Base-by-base conservation (phyloP, 2,888 invertebrate genomes). In the Chironomus tentans region DNA sequence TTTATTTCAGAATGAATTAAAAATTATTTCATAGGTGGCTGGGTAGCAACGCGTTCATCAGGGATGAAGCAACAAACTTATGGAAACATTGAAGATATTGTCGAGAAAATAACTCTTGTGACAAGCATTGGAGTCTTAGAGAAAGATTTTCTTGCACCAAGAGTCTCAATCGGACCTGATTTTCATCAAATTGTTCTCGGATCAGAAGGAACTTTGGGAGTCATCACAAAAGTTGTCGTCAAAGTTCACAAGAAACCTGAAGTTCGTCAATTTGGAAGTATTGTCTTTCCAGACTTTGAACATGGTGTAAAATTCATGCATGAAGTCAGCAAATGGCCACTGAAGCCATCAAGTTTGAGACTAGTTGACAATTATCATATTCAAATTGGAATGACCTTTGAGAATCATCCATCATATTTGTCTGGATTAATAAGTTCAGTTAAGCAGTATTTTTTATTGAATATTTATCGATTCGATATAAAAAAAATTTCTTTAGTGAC, bases 181-280 rank as follows among this genome's bases (percentile, higher is more conserved):
- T 70, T 12, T 50, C 50, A 70, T 24, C 70, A 70, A n/a, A 13
- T 70, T 22, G 13, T 70, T 1, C 7, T 70, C 50, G 70, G 70
- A 13, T 70, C 70, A n/a, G 70, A 70, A 70, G 70, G 70, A 50
- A 70, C 70, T 48, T 47, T 70, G 4, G 70, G 70, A 13, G 70
- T 70, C 3, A 70, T 70, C n/a, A 70, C 70, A 5, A 22, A 70
- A 46, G 50, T 56, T 22, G 24, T 70, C 5, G 50, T 70, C 12
- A 70, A 70, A 50, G 50, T 70, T 50, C 70, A 70, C 46, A 38
- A 38, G 10, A 13, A 5, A 2, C 70, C 70, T 2, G 12, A 15
- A 13, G 24, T 70, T 24, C 21, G 70, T 47, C 50, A 56, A 1
- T 70, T 22, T 24, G 70, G 70, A 3, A 70, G 70, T 28, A 70